phyloP scores from a whole-genome alignment of 2,113 vertebrate genomes.

The Trematocara macrostoma region DNA sequence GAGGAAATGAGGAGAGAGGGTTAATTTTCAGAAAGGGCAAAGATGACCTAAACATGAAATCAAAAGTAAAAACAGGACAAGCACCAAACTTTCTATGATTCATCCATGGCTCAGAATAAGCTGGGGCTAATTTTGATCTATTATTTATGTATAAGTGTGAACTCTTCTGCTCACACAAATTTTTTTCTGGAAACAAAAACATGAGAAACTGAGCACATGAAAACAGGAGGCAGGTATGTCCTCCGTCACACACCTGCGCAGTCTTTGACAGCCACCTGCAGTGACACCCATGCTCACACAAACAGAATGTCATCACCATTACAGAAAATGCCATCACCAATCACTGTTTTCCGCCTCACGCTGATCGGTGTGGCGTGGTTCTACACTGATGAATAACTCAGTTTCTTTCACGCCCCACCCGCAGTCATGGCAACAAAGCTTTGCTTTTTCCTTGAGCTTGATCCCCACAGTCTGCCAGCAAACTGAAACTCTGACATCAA shows the following conservation, averaged over 20 bases:
- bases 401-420: neutral
- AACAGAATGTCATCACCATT: constrained; percentile 23
- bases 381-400: neutral
- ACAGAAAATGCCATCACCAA: constrained; percentile 6
- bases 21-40: neutral
- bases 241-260: neutral
- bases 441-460: neutral
- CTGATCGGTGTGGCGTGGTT: neutral
- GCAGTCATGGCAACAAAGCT: neutral
- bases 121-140: neutral
- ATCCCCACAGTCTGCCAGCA: neutral
- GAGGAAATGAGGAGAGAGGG: neutral
- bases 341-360: neutral
- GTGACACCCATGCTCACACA: neutral
- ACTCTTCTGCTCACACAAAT: neutral
- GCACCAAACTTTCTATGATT: neutral
- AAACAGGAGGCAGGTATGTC: neutral
- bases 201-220: neutral
- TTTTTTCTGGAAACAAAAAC: neutral
- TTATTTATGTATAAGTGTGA: neutral
- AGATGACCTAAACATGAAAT: neutral
- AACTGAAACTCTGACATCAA: neutral
- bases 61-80: neutral
- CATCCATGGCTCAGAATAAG: neutral
- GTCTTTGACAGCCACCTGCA: neutral